phyloP scores from a whole-genome alignment of 2,888 invertebrate genomes.

The Neoaliturus tenellus region DNA sequence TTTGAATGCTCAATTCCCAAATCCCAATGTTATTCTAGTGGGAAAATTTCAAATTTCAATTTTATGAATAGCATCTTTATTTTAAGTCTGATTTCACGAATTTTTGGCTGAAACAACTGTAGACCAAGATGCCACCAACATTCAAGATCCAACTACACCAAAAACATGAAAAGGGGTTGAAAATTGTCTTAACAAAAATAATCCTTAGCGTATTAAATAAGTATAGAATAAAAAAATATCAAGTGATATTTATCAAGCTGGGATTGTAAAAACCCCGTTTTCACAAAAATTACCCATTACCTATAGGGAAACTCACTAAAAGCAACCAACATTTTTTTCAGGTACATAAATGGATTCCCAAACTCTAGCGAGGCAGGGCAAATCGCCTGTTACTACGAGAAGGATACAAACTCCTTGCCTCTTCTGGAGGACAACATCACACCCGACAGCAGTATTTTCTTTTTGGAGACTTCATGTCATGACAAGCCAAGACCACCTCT shows the following conservation, averaged over 20 bases:
- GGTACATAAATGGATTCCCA: conserved; percentile 20
- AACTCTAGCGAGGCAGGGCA: conserved; percentile 50
- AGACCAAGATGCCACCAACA: no score
- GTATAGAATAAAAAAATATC: no score
- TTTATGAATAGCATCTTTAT: no score
- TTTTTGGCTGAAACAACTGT: no score
- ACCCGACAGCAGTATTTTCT: conserved; percentile 76
- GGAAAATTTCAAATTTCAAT: no score
- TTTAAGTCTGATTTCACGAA: no score
- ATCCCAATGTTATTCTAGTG: no score
- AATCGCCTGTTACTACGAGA: conserved; percentile 59
- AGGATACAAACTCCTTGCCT: background rate
- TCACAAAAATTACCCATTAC: background rate
- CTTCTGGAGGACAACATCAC: conserved; percentile 30
- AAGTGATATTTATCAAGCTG: background rate
- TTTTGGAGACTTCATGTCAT: conserved; percentile 81
- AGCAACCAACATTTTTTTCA: background rate
- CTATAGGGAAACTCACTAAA: background rate
- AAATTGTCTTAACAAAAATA: no score
- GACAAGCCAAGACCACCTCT: conserved; percentile 63
- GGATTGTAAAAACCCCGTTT: background rate
- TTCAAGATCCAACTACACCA: no score
- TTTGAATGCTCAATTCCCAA: no score
- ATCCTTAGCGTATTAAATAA: no score
- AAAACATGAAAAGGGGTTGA: no score